Percentiles rank a stretch among this genome's conserved stretches.
Conservation (phyloP, 2,113 vertebrate genomes). For the Mus pahari region DNA sequence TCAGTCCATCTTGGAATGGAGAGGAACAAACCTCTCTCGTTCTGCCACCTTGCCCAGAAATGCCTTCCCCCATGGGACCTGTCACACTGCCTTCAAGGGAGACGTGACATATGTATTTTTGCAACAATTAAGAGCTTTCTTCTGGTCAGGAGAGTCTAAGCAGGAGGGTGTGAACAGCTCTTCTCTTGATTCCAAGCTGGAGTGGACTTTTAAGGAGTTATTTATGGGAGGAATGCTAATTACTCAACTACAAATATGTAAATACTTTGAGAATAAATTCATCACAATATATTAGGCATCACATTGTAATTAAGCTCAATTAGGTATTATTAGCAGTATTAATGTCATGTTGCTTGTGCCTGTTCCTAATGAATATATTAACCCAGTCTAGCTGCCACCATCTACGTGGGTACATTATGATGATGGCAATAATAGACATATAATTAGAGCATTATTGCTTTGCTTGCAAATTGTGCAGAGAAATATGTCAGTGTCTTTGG, state of each 20-base stretch:
- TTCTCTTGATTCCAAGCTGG: constrained; percentile 42
- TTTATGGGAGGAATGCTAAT: constrained; percentile 83
- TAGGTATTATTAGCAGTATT: constrained; percentile 84
- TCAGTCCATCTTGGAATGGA: not conserved
- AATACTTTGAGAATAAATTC: constrained; percentile 84
- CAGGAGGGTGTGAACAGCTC: not conserved
- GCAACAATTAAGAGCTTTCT: constrained; percentile 68
- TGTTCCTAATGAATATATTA: constrained; percentile 82
- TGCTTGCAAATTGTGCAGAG: constrained; percentile 74
- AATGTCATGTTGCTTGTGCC: constrained; percentile 80
- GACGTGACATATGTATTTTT: constrained; percentile 63
- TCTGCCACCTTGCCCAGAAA: not conserved
- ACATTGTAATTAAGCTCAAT: constrained; percentile 83
- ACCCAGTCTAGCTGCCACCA: constrained; percentile 75
- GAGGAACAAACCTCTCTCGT: constrained; percentile 44
- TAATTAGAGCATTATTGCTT: constrained; percentile 80
- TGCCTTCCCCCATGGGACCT: not conserved
- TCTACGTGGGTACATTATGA: constrained; percentile 78
- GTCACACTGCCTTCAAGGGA: constrained; percentile 23
- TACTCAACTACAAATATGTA: constrained; percentile 83
- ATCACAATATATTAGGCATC: constrained; percentile 84
- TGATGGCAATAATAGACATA: constrained; percentile 77
- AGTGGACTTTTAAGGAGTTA: constrained; percentile 83
- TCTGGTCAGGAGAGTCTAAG: not conserved
- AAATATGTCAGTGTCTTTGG: constrained; percentile 67